Evolutionary conservation across 2,888 invertebrate genomes (phyloP), one percentile per base, ranked within the genome.

Genomic region (Epiblema foenella): DNA sequence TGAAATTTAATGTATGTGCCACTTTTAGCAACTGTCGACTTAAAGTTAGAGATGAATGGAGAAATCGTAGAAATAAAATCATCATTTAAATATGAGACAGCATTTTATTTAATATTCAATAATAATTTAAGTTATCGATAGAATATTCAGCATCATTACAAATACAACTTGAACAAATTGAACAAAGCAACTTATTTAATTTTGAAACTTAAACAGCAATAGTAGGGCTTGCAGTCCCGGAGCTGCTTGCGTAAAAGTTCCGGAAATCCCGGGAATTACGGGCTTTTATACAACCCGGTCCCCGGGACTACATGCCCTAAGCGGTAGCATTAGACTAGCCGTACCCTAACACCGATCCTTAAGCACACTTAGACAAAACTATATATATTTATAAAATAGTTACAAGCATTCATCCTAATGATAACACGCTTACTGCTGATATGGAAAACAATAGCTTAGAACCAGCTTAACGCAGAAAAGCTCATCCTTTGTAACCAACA

Each of bases 91-190:
- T 92, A 92, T 90, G 91, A 92, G 92, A 92, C 90, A 87, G 89
- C 83, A 90, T 92, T 90, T 91, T 92, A 93, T 91, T 93, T 83
- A 92, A 90, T 90, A 91, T 85, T 90, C 86, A 91, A 91, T 91
- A 91, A 88, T 90, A 88, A 86, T 85, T 83, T 85, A 85, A 70
- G 81, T 89, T 88, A 89, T 91, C 85, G 84, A 93, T 93, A 93
- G 90, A 93, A 93, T 93, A 93, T 92, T 88, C 83, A 92, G 92
- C 91, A 91, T 64, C 52, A 86, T 90, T 91, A 93, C 89, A 93
- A 93, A 93, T 92, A 93, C 91, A 93, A 93, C 93, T 87, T 88
- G 88, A 91, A 93, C 91, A 88, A 89, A 91, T 89, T 79, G 84
- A 90, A 91, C 84, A 86, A 85, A 83, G 93, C 93, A 93, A 93